Evolutionary conservation across 2,113 vertebrate species (phyloP).

Genomic region (Prunella fulvescens): DNA sequence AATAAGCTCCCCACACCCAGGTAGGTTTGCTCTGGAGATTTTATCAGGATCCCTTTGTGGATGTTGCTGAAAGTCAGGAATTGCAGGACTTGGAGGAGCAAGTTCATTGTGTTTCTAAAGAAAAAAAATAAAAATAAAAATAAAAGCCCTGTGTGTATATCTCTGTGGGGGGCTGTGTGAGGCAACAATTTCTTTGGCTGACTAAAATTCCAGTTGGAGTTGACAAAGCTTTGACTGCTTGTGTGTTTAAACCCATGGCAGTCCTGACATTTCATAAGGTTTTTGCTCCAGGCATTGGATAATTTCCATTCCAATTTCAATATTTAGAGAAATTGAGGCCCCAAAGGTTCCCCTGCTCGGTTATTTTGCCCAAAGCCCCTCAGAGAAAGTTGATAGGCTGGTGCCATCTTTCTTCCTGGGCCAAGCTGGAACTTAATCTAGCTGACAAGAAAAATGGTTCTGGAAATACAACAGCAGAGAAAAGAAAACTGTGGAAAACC

Average conservation of each 20-base stretch:
- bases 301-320: constrained; percentile 33
- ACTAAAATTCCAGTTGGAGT: not conserved
- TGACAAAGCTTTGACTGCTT: not conserved
- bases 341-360: not conserved
- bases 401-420: not conserved
- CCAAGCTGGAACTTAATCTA: not conserved
- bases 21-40: not conserved
- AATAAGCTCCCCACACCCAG: not conserved
- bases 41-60: not conserved
- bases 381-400: not conserved
- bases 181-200: not conserved
- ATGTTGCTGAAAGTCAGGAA: not conserved
- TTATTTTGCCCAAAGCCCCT: not conserved
- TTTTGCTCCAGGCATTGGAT: not conserved
- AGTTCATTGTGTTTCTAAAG: not conserved
- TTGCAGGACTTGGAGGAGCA: not conserved
- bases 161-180: not conserved
- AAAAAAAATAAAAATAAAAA: no score
- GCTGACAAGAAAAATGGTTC: not conserved
- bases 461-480: not conserved
- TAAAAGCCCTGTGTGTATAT: not conserved
- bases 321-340: constrained; percentile 20
- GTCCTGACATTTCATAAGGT: not conserved
- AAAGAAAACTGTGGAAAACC: not conserved
- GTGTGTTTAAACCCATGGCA: constrained; percentile 23